Evolutionary conservation across 1,140 invertebrate genomes (phyloP).

Genomic region (Achatina immaculata): DNA sequence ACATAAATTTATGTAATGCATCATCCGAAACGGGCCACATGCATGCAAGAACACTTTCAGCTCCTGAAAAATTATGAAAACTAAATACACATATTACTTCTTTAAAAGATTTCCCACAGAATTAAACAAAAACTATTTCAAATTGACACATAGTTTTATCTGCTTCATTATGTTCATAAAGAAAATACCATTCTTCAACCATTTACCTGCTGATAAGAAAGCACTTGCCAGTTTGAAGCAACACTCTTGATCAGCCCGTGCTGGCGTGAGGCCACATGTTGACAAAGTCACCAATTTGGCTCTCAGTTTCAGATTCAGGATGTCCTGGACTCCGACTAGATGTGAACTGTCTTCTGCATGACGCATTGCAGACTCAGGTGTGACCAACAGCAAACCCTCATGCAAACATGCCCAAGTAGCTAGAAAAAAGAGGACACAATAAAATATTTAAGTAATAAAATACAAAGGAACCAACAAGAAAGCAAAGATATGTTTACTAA

Average conservation of each 20-base stretch:
- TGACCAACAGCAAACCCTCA: slow-evolving; percentile 58
- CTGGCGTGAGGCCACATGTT: slow-evolving; percentile 17
- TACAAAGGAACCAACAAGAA: too few relatives aligned
- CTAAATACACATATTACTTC: too few relatives aligned
- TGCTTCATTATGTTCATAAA: not conserved
- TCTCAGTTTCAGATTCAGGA: slow-evolving; percentile 51
- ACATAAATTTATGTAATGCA: slow-evolving; percentile 60
- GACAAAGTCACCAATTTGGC: slow-evolving; percentile 62
- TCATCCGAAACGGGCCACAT: slow-evolving; percentile 58
- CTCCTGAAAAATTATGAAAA: slow-evolving; percentile 51
- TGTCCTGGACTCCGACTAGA: slow-evolving; percentile 59
- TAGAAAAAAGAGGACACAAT: slow-evolving; percentile 42
- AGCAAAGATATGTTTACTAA: too few relatives aligned
- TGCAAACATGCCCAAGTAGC: slow-evolving; percentile 61
- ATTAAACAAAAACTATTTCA: too few relatives aligned
- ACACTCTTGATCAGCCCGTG: slow-evolving; percentile 43
- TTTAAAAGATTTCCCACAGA: too few relatives aligned
- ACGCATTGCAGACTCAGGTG: slow-evolving; percentile 51
- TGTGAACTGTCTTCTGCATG: slow-evolving; percentile 51
- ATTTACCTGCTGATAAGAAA: slow-evolving; percentile 64
- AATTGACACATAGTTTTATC: too few relatives aligned
- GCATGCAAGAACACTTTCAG: slow-evolving; percentile 60
- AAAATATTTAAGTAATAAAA: too few relatives aligned
- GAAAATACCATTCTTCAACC: not conserved
- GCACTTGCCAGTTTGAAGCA: slow-evolving; percentile 54